phyloP scores from a whole-genome alignment of 2,888 invertebrate genomes.

The Cerceris ruficornis region DNA sequence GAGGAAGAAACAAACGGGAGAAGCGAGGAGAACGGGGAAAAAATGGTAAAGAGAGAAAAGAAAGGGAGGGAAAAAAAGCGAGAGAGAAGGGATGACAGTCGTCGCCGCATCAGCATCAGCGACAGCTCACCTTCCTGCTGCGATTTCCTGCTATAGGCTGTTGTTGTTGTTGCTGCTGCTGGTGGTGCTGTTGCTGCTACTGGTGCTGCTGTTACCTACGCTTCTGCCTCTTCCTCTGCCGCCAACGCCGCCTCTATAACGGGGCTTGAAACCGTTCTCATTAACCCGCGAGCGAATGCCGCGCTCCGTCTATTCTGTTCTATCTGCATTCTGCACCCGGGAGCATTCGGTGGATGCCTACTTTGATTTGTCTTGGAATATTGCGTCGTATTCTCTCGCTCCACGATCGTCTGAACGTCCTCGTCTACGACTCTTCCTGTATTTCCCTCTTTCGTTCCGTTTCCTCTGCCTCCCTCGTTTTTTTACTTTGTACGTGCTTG shows the following conservation, averaged over 20 bases:
- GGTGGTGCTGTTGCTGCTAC: conserved; percentile 21
- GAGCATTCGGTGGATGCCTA: conserved; percentile 74
- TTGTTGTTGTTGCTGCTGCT: conserved; percentile 13
- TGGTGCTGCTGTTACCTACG: conserved; percentile 34
- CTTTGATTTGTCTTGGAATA: conserved; percentile 76
- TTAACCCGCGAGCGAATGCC: conserved; percentile 76
- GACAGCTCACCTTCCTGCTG: conserved; percentile 59
- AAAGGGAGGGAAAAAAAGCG: conserved; percentile 12
- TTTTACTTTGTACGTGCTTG: conserved; percentile 2
- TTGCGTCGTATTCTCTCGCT: conserved; percentile 57
- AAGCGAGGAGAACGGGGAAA: conserved; percentile 1
- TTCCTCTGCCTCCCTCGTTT: background rate
- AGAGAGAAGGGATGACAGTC: conserved; percentile 24
- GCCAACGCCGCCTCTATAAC: conserved; percentile 65
- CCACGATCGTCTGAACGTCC: conserved; percentile 35
- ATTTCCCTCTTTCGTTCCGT: conserved; percentile 6
- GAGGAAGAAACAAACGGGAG: conserved; percentile 2
- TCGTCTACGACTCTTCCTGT: conserved; percentile 7
- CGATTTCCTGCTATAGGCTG: conserved; percentile 65
- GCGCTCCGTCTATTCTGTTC: conserved; percentile 72
- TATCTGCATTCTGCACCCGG: conserved; percentile 73
- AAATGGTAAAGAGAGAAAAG: conserved; percentile 9
- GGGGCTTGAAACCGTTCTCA: conserved; percentile 78
- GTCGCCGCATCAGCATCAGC: conserved; percentile 35
- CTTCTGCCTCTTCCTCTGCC: conserved; percentile 47